phyloP scores from a whole-genome alignment of 2,113 vertebrate species.

The Chelonoidis abingdonii region DNA sequence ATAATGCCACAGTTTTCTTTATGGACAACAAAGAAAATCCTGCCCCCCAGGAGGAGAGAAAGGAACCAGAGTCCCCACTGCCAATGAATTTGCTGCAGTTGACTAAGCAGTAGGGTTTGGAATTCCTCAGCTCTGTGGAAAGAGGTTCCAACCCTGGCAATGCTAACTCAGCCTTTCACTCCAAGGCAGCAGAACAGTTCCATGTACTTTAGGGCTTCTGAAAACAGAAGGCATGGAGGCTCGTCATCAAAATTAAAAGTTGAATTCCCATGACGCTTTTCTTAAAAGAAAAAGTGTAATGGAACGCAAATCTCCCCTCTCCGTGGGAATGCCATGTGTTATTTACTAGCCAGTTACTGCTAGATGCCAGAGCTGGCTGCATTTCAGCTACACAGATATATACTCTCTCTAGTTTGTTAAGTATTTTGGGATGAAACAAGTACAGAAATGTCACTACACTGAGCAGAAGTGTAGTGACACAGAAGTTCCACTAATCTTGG shows the following conservation, averaged over 20 bases:
- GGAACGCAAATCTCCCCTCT: neutral
- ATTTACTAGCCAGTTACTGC: neutral
- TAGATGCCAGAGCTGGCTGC: neutral
- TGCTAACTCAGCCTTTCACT: neutral
- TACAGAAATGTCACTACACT: slow-evolving; percentile 16
- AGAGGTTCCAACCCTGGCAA: neutral
- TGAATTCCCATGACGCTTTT: neutral
- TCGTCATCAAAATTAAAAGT: neutral
- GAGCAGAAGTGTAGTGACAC: too few relatives aligned
- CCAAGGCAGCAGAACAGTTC: neutral
- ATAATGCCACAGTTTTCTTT: neutral
- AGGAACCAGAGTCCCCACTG: neutral
- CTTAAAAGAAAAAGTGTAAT: neutral
- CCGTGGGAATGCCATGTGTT: slow-evolving; percentile 5
- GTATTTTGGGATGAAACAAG: slow-evolving; percentile 69
- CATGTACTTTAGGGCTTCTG: neutral
- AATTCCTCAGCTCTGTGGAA: neutral
- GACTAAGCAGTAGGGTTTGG: rapidly evolving
- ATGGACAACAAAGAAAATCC: neutral
- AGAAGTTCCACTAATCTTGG: neutral
- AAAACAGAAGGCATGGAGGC: neutral
- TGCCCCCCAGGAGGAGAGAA: neutral
- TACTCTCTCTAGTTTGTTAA: neutral
- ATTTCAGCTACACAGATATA: neutral
- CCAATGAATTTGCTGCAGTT: neutral